These are phyloP conservation scores for Hystrix brachyura DNA, from an alignment of 2,113 vertebrate species.

Conservation along the genomic window DNA sequence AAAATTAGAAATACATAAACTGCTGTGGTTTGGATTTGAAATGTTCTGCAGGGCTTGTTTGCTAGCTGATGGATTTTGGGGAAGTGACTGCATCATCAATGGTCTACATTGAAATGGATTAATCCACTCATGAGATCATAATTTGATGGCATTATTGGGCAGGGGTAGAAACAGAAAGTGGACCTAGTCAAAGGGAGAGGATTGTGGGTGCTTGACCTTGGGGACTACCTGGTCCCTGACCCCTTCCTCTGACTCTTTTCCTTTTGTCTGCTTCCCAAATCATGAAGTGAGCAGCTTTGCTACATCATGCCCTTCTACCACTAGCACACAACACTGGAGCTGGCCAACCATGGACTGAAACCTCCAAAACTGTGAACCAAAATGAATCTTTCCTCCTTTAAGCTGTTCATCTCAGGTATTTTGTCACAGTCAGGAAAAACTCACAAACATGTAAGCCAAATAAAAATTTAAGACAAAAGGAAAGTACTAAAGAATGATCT, in stretches of 20 bases:
- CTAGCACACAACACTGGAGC: neutral
- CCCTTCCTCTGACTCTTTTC: neutral
- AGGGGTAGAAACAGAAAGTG: neutral
- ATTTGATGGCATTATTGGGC: neutral
- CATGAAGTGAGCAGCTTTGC: neutral
- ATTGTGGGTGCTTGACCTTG: neutral
- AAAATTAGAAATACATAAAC: conserved; percentile 51
- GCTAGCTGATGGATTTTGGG: neutral
- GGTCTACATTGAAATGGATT: neutral
- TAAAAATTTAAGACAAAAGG: conserved; percentile 41
- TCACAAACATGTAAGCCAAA: conserved; percentile 45
- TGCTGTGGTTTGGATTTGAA: neutral
- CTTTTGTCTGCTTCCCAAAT: neutral
- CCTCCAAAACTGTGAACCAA: neutral
- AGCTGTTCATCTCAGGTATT: neutral
- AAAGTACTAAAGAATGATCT: conserved; percentile 25
- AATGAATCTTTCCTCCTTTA: neutral
- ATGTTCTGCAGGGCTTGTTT: neutral
- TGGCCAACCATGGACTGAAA: no score
- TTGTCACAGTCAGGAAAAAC: neutral
- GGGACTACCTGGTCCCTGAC: neutral
- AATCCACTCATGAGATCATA: neutral
- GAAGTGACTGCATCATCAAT: neutral
- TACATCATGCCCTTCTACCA: neutral
- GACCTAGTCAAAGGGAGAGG: neutral